phyloP scores from a whole-genome alignment of 1,140 invertebrate genomes.

The Odontomachus brunneus region DNA sequence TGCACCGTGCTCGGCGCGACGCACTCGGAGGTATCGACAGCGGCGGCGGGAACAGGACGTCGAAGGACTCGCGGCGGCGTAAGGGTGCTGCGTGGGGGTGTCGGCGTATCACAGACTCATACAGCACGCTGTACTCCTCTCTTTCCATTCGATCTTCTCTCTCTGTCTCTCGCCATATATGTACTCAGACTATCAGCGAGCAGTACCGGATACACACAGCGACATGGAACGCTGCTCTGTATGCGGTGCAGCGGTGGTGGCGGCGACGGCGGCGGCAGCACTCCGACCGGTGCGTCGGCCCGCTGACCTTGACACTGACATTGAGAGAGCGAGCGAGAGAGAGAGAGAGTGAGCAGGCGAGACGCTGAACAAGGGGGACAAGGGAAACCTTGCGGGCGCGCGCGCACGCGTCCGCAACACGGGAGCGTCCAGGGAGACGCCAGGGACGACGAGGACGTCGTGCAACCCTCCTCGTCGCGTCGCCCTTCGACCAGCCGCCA shows the following conservation, averaged over 20 bases:
- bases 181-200: conserved; percentile 58
- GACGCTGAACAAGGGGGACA: conserved; percentile 49
- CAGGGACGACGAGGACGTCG: conserved; percentile 29
- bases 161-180: not conserved
- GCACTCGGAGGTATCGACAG: conserved; percentile 33
- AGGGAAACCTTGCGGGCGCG: conserved; percentile 59
- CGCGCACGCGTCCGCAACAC: conserved; percentile 29
- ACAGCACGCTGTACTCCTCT: not conserved
- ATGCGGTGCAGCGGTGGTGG: conserved; percentile 27
- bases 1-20: conserved; percentile 44
- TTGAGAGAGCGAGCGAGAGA: conserved; percentile 75
- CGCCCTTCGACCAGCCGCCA: conserved; percentile 28
- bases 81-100: conserved; percentile 14
- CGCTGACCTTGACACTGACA: conserved; percentile 85
- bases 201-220: conserved; percentile 62
- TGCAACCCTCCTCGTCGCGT: conserved; percentile 30
- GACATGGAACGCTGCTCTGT: conserved; percentile 16
- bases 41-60: conserved; percentile 33
- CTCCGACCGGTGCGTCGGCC: conserved; percentile 79
- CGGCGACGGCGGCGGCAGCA: conserved; percentile 47
- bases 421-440: conserved; percentile 11
- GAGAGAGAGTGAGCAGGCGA: conserved; percentile 48
- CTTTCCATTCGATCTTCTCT: not conserved
- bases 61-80: conserved; percentile 35
- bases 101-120: not conserved